These are phyloP conservation scores for Pristionchus fissidentatus DNA, from an alignment of 2,888 invertebrate species.

Conservation along the genomic window DNA sequence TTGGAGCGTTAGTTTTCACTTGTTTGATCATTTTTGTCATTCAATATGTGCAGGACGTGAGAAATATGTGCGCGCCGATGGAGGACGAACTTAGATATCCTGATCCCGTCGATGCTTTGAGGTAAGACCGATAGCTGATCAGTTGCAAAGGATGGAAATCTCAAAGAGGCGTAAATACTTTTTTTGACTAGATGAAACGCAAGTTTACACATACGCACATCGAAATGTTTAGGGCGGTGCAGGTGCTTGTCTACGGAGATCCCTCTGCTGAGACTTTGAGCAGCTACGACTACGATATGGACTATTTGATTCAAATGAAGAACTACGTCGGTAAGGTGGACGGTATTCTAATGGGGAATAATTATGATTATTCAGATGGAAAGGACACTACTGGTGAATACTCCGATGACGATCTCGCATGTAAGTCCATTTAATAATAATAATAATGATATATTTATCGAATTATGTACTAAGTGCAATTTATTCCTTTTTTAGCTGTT, in stretches of 20 bases:
- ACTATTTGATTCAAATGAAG: not conserved
- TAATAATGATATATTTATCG: too few relatives aligned
- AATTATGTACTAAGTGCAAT: not conserved
- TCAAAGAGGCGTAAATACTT: too few relatives aligned
- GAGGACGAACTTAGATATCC: not conserved
- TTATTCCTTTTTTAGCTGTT: not conserved
- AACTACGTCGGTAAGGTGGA: constrained; percentile 22
- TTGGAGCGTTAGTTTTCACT: constrained; percentile 64
- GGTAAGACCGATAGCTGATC: not conserved
- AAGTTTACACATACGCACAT: not conserved
- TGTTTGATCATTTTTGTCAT: not conserved
- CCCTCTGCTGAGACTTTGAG: not conserved
- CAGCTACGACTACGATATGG: not conserved
- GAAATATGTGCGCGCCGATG: not conserved
- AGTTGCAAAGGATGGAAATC: too few relatives aligned
- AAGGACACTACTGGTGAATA: not conserved
- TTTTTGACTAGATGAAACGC: too few relatives aligned
- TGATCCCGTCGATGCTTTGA: constrained; percentile 18
- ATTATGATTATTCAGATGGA: constrained; percentile 7
- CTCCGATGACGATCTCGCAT: not conserved
- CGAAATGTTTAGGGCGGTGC: not conserved
- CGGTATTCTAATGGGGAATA: not conserved
- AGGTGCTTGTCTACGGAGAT: not conserved
- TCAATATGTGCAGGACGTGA: not conserved
- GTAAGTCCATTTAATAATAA: too few relatives aligned